Percentiles rank a stretch among this genome's conserved stretches.
These are phyloP conservation scores for Dryas iulia DNA, from an alignment of 1,140 invertebrate genomes.

Conservation along the genomic window DNA sequence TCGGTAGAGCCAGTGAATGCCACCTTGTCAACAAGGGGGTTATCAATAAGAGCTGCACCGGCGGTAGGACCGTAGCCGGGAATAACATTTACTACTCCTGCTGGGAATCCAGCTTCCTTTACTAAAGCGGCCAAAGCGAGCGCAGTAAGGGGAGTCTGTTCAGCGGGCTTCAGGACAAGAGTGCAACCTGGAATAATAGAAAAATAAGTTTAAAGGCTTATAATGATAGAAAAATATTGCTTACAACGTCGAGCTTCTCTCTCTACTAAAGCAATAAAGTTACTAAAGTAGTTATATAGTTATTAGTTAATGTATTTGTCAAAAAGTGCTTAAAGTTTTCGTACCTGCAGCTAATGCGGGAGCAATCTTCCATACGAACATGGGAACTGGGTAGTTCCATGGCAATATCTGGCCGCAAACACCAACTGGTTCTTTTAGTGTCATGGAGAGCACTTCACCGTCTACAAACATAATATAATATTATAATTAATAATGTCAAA, in stretches of 20 bases:
- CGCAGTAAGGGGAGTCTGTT: slow-evolving; percentile 89
- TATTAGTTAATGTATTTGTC: neutral
- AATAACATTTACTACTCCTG: slow-evolving; percentile 85
- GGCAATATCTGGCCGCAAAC: slow-evolving; percentile 91
- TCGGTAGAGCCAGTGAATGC: slow-evolving; percentile 85
- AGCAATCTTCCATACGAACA: slow-evolving; percentile 90
- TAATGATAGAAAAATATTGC: too few relatives aligned
- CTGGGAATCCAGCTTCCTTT: slow-evolving; percentile 86
- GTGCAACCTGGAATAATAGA: slow-evolving; percentile 70
- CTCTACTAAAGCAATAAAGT: too few relatives aligned
- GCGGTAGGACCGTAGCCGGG: slow-evolving; percentile 84
- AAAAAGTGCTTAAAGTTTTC: neutral
- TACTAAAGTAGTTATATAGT: neutral
- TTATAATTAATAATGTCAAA: neutral
- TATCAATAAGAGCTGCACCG: slow-evolving; percentile 83
- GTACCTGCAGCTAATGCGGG: slow-evolving; percentile 87
- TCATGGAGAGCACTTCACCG: slow-evolving; percentile 82
- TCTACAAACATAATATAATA: slow-evolving; percentile 57
- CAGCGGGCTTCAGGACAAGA: slow-evolving; percentile 84
- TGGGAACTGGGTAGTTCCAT: slow-evolving; percentile 91
- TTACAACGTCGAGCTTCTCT: too few relatives aligned
- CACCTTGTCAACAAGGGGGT: slow-evolving; percentile 85
- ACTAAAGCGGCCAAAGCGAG: slow-evolving; percentile 84
- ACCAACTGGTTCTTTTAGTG: slow-evolving; percentile 88
- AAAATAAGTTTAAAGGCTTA: too few relatives aligned